Evolutionary conservation across 2,113 vertebrate species (phyloP).

Genomic region (Fulica atra): DNA sequence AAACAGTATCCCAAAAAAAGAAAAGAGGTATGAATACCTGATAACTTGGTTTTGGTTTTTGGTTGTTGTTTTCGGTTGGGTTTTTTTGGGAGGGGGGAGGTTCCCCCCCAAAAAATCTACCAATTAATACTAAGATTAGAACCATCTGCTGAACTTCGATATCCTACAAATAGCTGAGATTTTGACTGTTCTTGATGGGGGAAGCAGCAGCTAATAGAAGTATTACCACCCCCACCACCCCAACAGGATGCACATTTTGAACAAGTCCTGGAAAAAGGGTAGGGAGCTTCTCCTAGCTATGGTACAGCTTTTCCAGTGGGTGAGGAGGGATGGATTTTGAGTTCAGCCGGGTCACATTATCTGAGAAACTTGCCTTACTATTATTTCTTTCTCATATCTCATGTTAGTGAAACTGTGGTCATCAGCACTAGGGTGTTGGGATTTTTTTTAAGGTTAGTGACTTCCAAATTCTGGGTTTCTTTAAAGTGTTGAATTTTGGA

Average conservation of each 20-base stretch:
- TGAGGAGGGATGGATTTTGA: not conserved
- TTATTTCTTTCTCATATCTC: not conserved
- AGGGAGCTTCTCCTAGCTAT: not conserved
- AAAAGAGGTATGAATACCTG: not conserved
- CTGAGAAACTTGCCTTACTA: not conserved
- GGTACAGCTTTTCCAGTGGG: not conserved
- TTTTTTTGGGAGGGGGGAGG: too few relatives aligned
- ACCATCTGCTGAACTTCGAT: not conserved
- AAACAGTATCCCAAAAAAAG: not conserved
- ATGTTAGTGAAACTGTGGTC: not conserved
- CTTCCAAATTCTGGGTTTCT: not conserved
- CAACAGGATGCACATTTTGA: not conserved
- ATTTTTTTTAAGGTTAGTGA: not conserved
- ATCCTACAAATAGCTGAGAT: not conserved
- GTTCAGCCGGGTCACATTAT: accelerated
- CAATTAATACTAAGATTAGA: not conserved
- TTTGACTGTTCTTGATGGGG: not conserved
- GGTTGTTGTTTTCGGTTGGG: too few relatives aligned
- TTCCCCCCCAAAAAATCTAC: not conserved
- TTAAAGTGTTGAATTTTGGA: not conserved
- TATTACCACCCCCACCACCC: not conserved
- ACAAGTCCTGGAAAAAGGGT: not conserved
- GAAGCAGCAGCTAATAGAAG: not conserved
- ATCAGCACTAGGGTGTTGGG: not conserved
- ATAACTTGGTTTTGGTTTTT: not conserved